A percentile compares a stretch with the other conserved stretches of the same genome.
phyloP scores from a whole-genome alignment of 2,888 invertebrate genomes.

The Psococerastis gibbosa region DNA sequence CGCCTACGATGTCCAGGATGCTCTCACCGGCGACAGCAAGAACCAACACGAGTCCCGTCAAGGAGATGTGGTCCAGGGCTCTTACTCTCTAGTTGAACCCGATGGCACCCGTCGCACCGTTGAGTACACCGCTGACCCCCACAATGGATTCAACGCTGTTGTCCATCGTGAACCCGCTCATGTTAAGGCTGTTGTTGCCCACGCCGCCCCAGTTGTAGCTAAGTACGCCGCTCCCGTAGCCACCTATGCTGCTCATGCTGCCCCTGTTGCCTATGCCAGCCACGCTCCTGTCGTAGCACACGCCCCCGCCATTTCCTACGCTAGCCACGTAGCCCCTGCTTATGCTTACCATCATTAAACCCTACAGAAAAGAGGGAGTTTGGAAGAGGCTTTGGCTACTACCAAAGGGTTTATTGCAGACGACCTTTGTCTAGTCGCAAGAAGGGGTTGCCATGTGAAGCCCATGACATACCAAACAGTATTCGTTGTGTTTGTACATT shows the following conservation, averaged over 20 bases:
- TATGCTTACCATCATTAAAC: slow-evolving; percentile 9
- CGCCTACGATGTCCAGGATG: slow-evolving; percentile 29
- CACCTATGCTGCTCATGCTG: slow-evolving; percentile 15
- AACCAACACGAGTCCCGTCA: slow-evolving; percentile 32
- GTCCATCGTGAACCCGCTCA: slow-evolving; percentile 27
- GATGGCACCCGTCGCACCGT: slow-evolving; percentile 35
- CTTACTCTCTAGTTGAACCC: slow-evolving; percentile 33
- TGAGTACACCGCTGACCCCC: slow-evolving; percentile 35
- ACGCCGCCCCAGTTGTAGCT: background rate
- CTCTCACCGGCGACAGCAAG: slow-evolving; percentile 34
- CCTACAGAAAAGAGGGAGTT: too few relatives aligned
- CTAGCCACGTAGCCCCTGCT: slow-evolving; percentile 11
- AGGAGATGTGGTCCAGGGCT: slow-evolving; percentile 34
- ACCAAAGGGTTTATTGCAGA: too few relatives aligned
- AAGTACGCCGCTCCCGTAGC: slow-evolving; percentile 7
- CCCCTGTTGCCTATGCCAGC: slow-evolving; percentile 19
- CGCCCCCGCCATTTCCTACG: slow-evolving; percentile 20
- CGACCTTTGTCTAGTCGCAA: too few relatives aligned
- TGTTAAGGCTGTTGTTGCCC: background rate
- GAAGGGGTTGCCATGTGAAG: too few relatives aligned
- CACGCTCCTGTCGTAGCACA: slow-evolving; percentile 17
- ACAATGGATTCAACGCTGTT: slow-evolving; percentile 36
- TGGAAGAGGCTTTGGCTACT: too few relatives aligned
- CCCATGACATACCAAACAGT: too few relatives aligned
- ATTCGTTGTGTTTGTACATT: too few relatives aligned